Conservation (phyloP, 1,140 invertebrate species). For the Thrips palmi region DNA sequence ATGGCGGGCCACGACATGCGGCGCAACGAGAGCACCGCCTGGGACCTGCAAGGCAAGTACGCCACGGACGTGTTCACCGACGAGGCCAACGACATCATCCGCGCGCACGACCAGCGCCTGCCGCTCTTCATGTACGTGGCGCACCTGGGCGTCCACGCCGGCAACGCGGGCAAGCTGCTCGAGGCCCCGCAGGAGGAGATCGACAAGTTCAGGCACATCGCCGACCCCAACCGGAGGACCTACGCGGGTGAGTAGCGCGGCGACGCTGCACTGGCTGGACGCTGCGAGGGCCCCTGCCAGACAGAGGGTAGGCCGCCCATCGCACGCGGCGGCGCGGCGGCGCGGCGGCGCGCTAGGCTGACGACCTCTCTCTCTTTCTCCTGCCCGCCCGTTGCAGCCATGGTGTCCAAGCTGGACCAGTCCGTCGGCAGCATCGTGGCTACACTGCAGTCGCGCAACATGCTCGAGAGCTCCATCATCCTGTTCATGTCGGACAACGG, state of each 20-base stretch:
- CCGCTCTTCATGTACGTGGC: slow-evolving; percentile 50
- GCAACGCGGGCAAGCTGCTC: slow-evolving; percentile 31
- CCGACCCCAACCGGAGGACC: slow-evolving; percentile 37
- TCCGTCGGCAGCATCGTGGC: slow-evolving; percentile 42
- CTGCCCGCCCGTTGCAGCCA: no score
- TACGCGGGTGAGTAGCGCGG: slow-evolving; percentile 36
- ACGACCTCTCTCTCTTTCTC: background rate
- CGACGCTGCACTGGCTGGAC: background rate
- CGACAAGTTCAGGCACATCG: slow-evolving; percentile 40
- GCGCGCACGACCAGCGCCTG: slow-evolving; percentile 27
- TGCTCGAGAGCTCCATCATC: slow-evolving; percentile 38
- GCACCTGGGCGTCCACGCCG: slow-evolving; percentile 44
- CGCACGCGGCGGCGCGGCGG: background rate
- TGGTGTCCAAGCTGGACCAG: slow-evolving; percentile 51
- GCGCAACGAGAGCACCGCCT: slow-evolving; percentile 31
- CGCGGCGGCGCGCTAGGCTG: background rate
- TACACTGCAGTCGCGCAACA: slow-evolving; percentile 32
- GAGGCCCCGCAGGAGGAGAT: slow-evolving; percentile 42
- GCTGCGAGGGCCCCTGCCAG: background rate
- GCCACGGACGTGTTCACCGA: slow-evolving; percentile 48
- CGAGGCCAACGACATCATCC: slow-evolving; percentile 36
- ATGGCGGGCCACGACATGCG: slow-evolving; percentile 32
- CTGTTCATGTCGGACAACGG: slow-evolving; percentile 44
- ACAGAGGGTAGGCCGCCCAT: background rate
- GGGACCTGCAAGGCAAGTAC: slow-evolving; percentile 40